A percentile compares a stretch with the other conserved stretches of the same genome.
These are phyloP conservation scores for Scaptomyza graminum DNA, from an alignment of 1,140 invertebrate genomes.

Conservation along the genomic window DNA sequence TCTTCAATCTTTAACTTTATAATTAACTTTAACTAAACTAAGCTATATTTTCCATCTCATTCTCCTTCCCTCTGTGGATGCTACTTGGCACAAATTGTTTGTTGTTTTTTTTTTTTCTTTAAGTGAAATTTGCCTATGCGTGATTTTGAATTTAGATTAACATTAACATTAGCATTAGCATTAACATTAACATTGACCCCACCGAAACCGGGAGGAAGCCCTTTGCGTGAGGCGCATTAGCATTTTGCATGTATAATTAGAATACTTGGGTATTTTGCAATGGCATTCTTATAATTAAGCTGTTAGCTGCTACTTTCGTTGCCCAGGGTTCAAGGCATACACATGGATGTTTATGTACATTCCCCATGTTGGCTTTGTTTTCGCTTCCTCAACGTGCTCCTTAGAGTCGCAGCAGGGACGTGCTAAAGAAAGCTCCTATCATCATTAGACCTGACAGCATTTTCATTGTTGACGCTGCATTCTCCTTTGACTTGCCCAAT, in stretches of 20 bases:
- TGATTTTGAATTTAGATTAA: constrained; percentile 33
- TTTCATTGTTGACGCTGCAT: constrained; percentile 20
- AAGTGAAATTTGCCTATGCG: constrained; percentile 52
- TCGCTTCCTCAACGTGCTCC: neutral
- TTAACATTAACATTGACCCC: constrained; percentile 78
- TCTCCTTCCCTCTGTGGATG: neutral
- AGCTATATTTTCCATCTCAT: constrained; percentile 37
- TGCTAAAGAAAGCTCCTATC: constrained; percentile 3
- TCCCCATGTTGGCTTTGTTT: neutral
- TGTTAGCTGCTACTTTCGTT: constrained; percentile 19
- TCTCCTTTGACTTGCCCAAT: neutral
- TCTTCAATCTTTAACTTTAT: constrained; percentile 29
- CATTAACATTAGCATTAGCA: constrained; percentile 31
- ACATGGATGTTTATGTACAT: no score
- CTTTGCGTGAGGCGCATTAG: constrained; percentile 54
- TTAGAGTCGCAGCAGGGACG: constrained; percentile 57
- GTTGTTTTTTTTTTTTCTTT: constrained; percentile 21
- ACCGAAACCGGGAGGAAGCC: constrained; percentile 3
- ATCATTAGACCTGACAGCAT: constrained; percentile 16
- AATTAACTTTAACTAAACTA: constrained; percentile 58
- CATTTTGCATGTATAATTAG: constrained; percentile 73
- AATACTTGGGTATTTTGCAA: constrained; percentile 66
- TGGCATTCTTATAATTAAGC: constrained; percentile 38
- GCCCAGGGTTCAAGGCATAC: constrained; percentile 30
- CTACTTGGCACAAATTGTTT: constrained; percentile 65